phyloP scores from a whole-genome alignment of 2,113 vertebrate species.

The Vireo altiloquus region DNA sequence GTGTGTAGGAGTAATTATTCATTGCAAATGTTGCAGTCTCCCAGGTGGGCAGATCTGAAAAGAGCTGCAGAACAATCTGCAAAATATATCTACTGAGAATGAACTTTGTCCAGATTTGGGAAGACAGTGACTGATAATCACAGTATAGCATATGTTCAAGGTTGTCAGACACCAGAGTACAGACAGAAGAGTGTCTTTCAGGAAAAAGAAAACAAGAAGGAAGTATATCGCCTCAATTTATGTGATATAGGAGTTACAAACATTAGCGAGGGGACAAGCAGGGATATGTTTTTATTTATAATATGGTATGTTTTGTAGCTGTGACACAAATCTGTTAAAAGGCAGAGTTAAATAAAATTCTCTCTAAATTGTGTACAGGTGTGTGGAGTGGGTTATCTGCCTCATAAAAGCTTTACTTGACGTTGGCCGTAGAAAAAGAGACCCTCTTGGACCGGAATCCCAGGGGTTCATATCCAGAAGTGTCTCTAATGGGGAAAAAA shows the following conservation, averaged over 20 bases:
- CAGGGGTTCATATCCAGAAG: neutral
- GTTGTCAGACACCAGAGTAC: neutral
- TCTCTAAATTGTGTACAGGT: neutral
- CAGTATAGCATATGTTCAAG: accelerated
- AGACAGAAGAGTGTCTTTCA: neutral
- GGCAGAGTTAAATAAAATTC: neutral
- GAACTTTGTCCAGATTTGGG: neutral
- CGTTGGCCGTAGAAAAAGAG: neutral
- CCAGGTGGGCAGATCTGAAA: neutral
- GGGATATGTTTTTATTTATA: accelerated
- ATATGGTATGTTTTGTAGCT: neutral
- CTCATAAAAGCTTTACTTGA: neutral
- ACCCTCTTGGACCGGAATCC: neutral
- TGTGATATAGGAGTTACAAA: neutral
- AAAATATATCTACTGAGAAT: neutral
- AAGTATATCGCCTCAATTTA: neutral
- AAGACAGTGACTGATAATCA: neutral
- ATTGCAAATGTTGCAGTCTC: neutral
- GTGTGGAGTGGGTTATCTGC: neutral
- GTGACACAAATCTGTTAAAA: neutral
- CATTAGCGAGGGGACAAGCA: neutral
- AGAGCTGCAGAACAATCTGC: neutral
- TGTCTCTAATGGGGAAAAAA: neutral
- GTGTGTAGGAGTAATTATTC: neutral
- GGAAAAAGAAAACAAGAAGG: neutral